These are phyloP conservation scores for Platycnemis pennipes DNA, from an alignment of 2,888 invertebrate genomes.

Conservation along the genomic window DNA sequence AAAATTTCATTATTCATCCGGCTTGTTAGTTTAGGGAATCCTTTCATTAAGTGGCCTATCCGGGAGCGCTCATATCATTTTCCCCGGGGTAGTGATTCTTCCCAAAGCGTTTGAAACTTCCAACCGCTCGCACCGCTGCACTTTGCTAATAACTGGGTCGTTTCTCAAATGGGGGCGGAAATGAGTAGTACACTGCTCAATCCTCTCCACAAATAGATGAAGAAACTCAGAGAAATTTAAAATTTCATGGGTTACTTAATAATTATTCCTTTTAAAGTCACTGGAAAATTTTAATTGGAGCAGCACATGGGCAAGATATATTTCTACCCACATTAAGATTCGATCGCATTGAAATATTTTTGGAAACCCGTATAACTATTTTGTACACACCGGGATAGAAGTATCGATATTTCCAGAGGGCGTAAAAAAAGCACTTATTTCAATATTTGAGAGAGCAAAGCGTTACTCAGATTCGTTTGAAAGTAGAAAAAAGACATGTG, in stretches of 20 bases:
- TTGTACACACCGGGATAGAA: too few species aligned
- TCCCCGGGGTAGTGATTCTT: not conserved
- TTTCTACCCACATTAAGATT: too few species aligned
- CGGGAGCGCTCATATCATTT: not conserved
- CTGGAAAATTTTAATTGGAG: not conserved
- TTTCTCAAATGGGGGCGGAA: not conserved
- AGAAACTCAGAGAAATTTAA: not conserved
- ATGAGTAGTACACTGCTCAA: not conserved
- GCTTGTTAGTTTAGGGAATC: not conserved
- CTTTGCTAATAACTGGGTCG: not conserved
- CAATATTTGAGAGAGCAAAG: too few species aligned
- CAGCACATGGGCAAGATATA: too few species aligned
- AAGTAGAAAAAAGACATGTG: too few species aligned
- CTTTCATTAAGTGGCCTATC: slow-evolving; percentile 45
- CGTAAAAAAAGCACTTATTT: too few species aligned
- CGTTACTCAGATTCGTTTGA: too few species aligned
- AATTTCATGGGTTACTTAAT: not conserved
- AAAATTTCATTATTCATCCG: slow-evolving; percentile 11
- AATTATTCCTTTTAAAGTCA: not conserved
- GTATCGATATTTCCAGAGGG: too few species aligned
- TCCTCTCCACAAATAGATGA: not conserved
- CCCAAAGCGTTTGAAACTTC: not conserved
- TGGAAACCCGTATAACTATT: too few species aligned
- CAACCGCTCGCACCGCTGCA: not conserved
- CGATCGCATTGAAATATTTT: too few species aligned